Conservation (phyloP, 2,888 invertebrate genomes). For the Pseudococcus longispinus region DNA sequence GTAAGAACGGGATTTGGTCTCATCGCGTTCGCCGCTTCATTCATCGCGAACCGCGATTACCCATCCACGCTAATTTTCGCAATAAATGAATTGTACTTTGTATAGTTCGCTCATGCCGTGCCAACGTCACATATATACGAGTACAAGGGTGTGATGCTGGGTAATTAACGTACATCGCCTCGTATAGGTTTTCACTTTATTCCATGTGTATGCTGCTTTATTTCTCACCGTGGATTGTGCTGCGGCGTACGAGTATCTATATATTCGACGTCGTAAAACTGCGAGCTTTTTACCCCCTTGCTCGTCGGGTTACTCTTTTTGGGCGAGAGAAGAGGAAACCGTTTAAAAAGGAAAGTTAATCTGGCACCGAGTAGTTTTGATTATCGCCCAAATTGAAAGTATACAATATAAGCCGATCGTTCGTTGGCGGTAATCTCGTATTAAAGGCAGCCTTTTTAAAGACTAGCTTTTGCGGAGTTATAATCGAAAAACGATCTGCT, state of each 20-base stretch:
- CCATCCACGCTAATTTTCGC: slow-evolving; percentile 10
- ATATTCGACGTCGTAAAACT: neutral
- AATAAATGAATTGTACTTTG: neutral
- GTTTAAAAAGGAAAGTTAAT: slow-evolving; percentile 30
- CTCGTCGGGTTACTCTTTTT: no score
- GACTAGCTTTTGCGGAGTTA: neutral
- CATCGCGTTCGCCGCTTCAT: neutral
- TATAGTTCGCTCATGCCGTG: neutral
- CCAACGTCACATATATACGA: neutral
- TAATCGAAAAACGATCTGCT: slow-evolving; percentile 17
- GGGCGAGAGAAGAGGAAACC: neutral
- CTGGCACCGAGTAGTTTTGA: slow-evolving; percentile 24
- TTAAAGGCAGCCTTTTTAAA: slow-evolving; percentile 14
- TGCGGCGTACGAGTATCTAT: no score
- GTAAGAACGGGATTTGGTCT: neutral
- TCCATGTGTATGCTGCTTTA: neutral
- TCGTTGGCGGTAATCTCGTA: neutral
- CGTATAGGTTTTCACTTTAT: neutral
- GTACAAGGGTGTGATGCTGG: neutral
- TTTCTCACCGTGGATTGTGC: neutral
- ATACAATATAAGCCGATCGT: neutral
- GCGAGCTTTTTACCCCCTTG: neutral
- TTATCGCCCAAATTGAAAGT: slow-evolving; percentile 16
- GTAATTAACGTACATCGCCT: neutral
- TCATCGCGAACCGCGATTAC: neutral